These are phyloP conservation scores for Colius striatus DNA, from an alignment of 2,113 vertebrate genomes.

Conservation along the genomic window DNA sequence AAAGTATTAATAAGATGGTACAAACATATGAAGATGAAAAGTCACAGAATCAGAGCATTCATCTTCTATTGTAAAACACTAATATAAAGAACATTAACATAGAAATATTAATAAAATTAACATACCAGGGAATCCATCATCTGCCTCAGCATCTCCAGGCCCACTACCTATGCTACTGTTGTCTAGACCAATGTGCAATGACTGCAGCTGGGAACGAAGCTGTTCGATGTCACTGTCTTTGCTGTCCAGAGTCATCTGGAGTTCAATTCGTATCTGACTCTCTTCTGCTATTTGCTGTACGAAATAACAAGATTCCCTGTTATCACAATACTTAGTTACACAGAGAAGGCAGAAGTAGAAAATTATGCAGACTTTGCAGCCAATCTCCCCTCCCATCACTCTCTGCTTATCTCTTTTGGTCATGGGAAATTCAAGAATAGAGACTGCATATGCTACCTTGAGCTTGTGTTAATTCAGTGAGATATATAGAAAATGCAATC, in stretches of 20 bases:
- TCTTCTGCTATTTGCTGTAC: conserved; percentile 94
- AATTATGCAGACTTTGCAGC: not conserved
- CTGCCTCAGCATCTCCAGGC: conserved; percentile 88
- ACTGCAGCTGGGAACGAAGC: conserved; percentile 89
- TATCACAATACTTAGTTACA: not conserved
- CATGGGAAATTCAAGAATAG: not conserved
- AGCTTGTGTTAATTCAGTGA: not conserved
- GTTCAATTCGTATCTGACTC: conserved; percentile 92
- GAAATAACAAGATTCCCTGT: not conserved
- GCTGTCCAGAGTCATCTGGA: conserved; percentile 98
- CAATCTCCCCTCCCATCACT: not conserved
- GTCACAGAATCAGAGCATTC: not conserved
- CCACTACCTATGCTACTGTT: conserved; percentile 92
- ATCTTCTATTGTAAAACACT: not conserved
- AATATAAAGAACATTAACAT: not conserved
- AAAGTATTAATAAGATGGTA: not conserved
- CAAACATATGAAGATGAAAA: not conserved
- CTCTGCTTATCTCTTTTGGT: not conserved
- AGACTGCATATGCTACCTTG: not conserved
- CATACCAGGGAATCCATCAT: conserved; percentile 90
- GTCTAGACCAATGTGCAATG: conserved; percentile 90
- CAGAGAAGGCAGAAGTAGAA: not conserved
- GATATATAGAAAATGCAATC: not conserved
- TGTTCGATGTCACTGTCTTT: conserved; percentile 99
- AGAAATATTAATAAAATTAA: not conserved